A percentile compares a stretch with the other conserved stretches of the same genome.
phyloP scores from a whole-genome alignment of 2,797 vertebrate genomes.

The Oreochromis grahami region DNA sequence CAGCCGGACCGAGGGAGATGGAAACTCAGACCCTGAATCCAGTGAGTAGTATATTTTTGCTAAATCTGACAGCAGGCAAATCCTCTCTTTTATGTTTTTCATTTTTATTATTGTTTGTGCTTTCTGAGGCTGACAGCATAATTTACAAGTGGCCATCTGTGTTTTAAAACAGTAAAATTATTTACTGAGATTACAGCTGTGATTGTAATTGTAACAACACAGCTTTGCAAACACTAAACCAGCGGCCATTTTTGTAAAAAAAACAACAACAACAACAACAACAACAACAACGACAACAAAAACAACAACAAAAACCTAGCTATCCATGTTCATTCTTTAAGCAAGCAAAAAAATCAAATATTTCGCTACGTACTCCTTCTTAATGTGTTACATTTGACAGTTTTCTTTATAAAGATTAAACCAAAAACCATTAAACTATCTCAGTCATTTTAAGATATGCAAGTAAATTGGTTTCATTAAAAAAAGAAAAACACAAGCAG shows the following conservation, averaged over 20 bases:
- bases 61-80: not conserved
- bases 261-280: not conserved
- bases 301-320: not conserved
- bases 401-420: not conserved
- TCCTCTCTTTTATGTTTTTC: not conserved
- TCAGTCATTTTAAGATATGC: slow-evolving; percentile 2
- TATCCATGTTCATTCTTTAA: not conserved
- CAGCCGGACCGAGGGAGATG: slow-evolving; percentile 95
- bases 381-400: not conserved
- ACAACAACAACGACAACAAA: not conserved
- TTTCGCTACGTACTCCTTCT: not conserved
- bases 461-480: slow-evolving; percentile 5
- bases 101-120: not conserved
- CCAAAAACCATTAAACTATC: not conserved
- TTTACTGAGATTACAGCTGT: slow-evolving; percentile 24
- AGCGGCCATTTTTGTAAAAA: not conserved
- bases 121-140: not conserved
- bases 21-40: slow-evolving; percentile 97
- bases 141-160: slow-evolving; percentile 36
- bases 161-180: slow-evolving; percentile 14
- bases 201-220: slow-evolving; percentile 7
- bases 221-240: slow-evolving; percentile 9
- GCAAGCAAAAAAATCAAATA: not conserved
- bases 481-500: not conserved
- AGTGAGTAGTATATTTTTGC: slow-evolving; percentile 80